Base-by-base conservation (phyloP, 2,888 invertebrate genomes). In the Limenitis camilla region DNA sequence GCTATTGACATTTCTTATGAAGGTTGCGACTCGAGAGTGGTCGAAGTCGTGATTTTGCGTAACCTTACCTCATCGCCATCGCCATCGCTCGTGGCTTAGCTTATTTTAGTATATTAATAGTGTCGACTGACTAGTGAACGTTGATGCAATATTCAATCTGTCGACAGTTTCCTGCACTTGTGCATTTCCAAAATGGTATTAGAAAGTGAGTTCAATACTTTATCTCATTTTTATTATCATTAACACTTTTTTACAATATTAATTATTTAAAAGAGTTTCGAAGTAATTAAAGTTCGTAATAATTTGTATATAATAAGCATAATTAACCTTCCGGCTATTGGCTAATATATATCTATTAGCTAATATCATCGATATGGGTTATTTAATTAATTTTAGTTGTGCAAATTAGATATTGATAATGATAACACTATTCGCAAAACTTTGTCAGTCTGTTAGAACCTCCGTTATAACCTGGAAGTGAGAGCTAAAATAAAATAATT, bases 1-100 rank as follows among this genome's bases (percentile, higher is more conserved):
- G 76, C 76, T 84, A 83, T 86, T 85, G 85, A 85, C 86, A 85
- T 86, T 85, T 80, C 76, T 72, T 71, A 71, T 73, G 83, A 86
- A 85, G 85, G 85, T 77, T 80, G 76, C 73, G 65, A 61, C 49
- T 39, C 56, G 61, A 52, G 52, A 55, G 56, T 50, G 56, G 50
- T 39, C 53, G 40, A 42, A 68, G 80, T 83, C 82, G 83, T 83
- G 83, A 80, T 84, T 85, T 84, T 83, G 85, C 81, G 83, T 81
- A 83, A 85, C 76, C 52, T 74, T 68, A 71, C 72, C 72, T 68
- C 72, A 74, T 68, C 19, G 19, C 19, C 19, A 19, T 19, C 19
- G 19, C 19, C 3, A 19, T n/a, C 75, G 72, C 65, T 63, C 67
- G 65, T 64, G 68, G 65, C 70, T 74, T 68, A 70, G 67, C 72